Evolutionary conservation across 2,113 vertebrate species (phyloP), one percentile per base, ranked within the genome.

Genomic region (Trogon melanurus): DNA sequence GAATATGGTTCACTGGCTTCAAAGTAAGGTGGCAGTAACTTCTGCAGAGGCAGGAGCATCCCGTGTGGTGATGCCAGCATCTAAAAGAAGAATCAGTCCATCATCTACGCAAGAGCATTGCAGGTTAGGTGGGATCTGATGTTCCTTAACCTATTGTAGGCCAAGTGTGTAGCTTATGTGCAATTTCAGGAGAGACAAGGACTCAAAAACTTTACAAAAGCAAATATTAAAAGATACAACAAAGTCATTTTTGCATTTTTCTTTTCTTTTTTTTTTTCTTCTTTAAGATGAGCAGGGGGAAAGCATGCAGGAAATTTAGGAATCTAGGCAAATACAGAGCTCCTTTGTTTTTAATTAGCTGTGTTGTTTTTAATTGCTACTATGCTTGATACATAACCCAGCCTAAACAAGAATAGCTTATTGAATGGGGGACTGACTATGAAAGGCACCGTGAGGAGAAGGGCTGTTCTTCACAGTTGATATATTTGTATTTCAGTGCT

Each of bases 401-500:
- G 92, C 91, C 92, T 96, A 92, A 96, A 92, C 92, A 95, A 96
- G 83, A 94, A 89, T 87, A 93, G 95, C 93, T 94, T 91, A 94
- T 93, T 95, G 92, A 95, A 92, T 89, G 84, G 91, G 45, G 92
- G 75, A 72, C 91, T 94, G 95, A 72, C 92, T 96, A 81, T 97
- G 95, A 95, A 96, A 96, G 86, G 89, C 94, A 92, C 86, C 36
- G 78, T 83, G 92, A 92, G 92, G 80, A 89, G 93, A 91, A 93
- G 89, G 88, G 91, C 85, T 94, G 91, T 95, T 96, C 94, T 96
- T 96, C 93, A 88, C 88, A 96, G 93, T 73, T 97, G 93, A 93
- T 96, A 89, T 94, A 96, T 97, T 94, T 94, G 96, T 97, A 96
- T 97, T 97, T 95, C 96, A 93, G 94, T 95, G 91, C 96, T 95